Base-by-base conservation (phyloP, 2,113 vertebrate genomes). In the Dendrocopos noguchii region DNA sequence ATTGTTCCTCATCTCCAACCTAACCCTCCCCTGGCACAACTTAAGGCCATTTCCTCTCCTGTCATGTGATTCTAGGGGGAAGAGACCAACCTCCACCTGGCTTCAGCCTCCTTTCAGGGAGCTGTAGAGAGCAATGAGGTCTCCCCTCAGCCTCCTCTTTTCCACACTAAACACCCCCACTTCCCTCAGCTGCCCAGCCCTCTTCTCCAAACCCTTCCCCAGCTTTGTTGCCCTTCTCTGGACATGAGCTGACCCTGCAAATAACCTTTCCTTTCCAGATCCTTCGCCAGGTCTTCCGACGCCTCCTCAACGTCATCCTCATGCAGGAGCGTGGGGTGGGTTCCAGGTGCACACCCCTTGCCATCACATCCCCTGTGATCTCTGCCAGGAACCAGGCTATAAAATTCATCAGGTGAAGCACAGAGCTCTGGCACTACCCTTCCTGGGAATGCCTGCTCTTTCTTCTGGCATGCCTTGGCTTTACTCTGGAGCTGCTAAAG, bases 381-480 rank as follows among this genome's bases (percentile, higher is more conserved):
- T 65, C 59, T 12, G 93, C 97, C 80, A 98, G 98, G 57, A 97
- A 98, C 87, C 98, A 97, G 77, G 98, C 99, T 67, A 22, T 99
- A 44, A 96, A 88, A 22, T 99, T 99, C 96, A 97, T 99, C 94
- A 98, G 99, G 99, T 99, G 93, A 97, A 53, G 4, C 27, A 20
- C 65, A 59, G 50, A 64, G 78, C 66, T 72, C 79, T 72, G 91
- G 34, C 84, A 79, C 66, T 85, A 33, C 84, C 88, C 80, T 71
- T 61, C 44, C 63, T n/a, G 87, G 10, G 10, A 59, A 3, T 1
- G 74, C 44, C 74, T 87, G 83, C 84, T 71, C 50, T 67, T 72
- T 19, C 80, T 84, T 42, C 87, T 92, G 80, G 31, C 79, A 4
- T 56, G 56, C 44, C 57, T 87, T 87, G 1, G 10, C 84, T 36